A percentile compares a stretch with the other conserved stretches of the same genome.
These are phyloP conservation scores for Brachylomia viminalis DNA, from an alignment of 2,888 invertebrate genomes.

Conservation along the genomic window DNA sequence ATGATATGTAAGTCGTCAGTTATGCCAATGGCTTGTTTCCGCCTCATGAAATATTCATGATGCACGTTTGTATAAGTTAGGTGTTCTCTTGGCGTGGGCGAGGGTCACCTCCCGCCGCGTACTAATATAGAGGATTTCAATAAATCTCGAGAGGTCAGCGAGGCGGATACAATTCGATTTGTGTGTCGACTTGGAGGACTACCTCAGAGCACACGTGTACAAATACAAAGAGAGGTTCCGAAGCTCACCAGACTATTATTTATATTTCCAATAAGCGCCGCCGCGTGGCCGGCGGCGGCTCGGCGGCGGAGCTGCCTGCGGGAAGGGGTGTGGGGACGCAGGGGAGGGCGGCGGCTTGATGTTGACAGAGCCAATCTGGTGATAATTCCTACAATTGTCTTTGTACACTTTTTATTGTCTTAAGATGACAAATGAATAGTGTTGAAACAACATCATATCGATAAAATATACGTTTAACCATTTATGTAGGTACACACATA, in stretches of 20 bases:
- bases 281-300: neutral
- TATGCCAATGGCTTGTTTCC: conserved; percentile 23
- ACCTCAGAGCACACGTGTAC: conserved; percentile 45
- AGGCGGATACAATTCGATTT: conserved; percentile 47
- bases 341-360: neutral
- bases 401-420: neutral
- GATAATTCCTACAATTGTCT: neutral
- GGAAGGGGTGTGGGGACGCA: too few species aligned
- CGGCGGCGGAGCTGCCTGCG: neutral
- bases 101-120: conserved; percentile 7
- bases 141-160: conserved; percentile 43
- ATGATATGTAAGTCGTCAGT: conserved; percentile 27
- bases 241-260: conserved; percentile 40
- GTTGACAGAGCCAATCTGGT: conserved; percentile 28
- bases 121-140: conserved; percentile 43
- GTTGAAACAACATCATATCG: neutral
- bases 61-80: conserved; percentile 17
- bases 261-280: conserved; percentile 57
- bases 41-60: conserved; percentile 51
- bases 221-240: conserved; percentile 17
- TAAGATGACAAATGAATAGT: conserved; percentile 1
- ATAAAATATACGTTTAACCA: too few species aligned
- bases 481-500: too few species aligned
- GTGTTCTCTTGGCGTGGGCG: neutral
- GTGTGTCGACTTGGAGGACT: conserved; percentile 30